phyloP scores from a whole-genome alignment of 2,888 invertebrate species.

The Merodon equestris region DNA sequence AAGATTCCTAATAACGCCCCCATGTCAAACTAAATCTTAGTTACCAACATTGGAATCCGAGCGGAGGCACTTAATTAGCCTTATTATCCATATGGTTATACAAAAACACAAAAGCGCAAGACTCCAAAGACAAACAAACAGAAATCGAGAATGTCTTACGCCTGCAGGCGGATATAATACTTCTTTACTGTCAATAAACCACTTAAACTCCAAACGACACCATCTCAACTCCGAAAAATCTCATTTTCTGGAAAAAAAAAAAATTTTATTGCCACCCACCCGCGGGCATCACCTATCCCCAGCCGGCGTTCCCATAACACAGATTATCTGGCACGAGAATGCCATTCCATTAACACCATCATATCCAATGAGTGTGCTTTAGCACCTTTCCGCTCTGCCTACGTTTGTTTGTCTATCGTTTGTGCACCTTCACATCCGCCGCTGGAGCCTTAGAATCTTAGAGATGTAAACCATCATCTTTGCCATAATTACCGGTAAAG shows the following conservation, averaged over 20 bases:
- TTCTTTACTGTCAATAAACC: constrained; percentile 8
- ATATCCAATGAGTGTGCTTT: constrained; percentile 44
- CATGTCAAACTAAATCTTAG: constrained; percentile 16
- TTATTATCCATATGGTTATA: background rate
- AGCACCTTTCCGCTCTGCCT: constrained; percentile 11
- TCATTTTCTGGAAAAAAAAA: constrained; percentile 37
- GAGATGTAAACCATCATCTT: constrained; percentile 47
- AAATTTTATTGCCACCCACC: constrained; percentile 52
- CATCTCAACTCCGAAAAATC: constrained; percentile 40
- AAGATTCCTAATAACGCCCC: background rate
- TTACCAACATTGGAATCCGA: constrained; percentile 20
- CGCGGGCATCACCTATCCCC: background rate
- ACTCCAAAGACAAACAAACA: constrained; percentile 6
- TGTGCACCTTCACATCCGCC: background rate
- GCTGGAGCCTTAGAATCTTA: background rate
- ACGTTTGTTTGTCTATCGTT: no score
- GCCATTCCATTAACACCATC: constrained; percentile 49
- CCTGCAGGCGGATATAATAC: constrained; percentile 3
- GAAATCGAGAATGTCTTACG: no score
- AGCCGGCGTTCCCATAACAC: background rate
- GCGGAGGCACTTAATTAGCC: constrained; percentile 5
- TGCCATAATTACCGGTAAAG: constrained; percentile 55
- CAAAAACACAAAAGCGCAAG: background rate
- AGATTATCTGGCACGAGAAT: constrained; percentile 22
- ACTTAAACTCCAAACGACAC: constrained; percentile 36